A percentile compares a stretch with the other conserved stretches of the same genome.
Evolutionary conservation across 2,888 invertebrate genomes (phyloP).

Genomic region (Lathronympha strigana): DNA sequence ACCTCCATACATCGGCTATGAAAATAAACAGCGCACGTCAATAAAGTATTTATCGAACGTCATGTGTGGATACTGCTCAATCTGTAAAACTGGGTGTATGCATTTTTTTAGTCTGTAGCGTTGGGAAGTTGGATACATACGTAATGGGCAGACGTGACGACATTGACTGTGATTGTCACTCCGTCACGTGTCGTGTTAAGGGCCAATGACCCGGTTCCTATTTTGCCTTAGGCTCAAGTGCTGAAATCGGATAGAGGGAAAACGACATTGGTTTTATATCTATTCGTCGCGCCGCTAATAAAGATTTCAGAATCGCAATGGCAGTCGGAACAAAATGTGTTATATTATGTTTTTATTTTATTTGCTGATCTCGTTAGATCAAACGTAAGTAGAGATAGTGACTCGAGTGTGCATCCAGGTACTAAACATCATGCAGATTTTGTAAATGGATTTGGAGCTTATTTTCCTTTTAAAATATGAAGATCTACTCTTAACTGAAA

Average conservation of each 20-base stretch:
- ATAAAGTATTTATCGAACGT: conserved; percentile 32
- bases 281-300: conserved; percentile 16
- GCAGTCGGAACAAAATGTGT: background rate
- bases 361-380: too few species aligned
- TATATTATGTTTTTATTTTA: background rate
- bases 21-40: conserved; percentile 37
- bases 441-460: too few species aligned
- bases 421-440: too few species aligned
- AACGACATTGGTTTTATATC: conserved; percentile 20
- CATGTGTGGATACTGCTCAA: conserved; percentile 21
- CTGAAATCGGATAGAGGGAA: conserved; percentile 45
- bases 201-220: conserved; percentile 72
- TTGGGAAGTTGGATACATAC: conserved; percentile 24
- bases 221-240: conserved; percentile 60
- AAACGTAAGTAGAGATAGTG: too few species aligned
- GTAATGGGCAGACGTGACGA: conserved; percentile 57
- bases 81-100: conserved; percentile 3
- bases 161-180: conserved; percentile 53
- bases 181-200: conserved; percentile 63
- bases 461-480: too few species aligned
- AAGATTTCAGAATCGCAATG: background rate
- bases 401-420: too few species aligned
- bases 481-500: too few species aligned
- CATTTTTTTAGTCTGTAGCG: conserved; percentile 44
- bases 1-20: conserved; percentile 38